Percentiles rank a stretch among this genome's conserved stretches.
These are phyloP conservation scores for Agrenia bidenticulata DNA, from an alignment of 2,888 invertebrate species.

Conservation along the genomic window DNA sequence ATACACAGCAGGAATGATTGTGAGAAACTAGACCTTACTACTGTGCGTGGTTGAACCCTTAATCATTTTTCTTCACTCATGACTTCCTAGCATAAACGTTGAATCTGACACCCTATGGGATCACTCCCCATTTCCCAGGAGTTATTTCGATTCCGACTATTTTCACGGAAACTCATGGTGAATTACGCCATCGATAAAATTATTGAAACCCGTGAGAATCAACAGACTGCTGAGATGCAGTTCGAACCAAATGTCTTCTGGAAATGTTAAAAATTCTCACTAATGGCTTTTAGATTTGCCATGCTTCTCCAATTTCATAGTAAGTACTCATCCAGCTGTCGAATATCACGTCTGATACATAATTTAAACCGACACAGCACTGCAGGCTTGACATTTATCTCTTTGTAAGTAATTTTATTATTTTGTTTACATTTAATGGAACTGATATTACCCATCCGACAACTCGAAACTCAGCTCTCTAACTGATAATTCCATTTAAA, in stretches of 20 bases:
- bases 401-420: too few species aligned
- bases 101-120: too few species aligned
- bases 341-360: not conserved
- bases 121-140: too few species aligned
- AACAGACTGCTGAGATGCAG: constrained; percentile 7
- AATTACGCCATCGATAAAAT: too few species aligned
- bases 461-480: too few species aligned
- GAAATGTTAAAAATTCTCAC: not conserved
- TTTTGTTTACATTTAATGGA: too few species aligned
- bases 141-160: too few species aligned
- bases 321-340: not conserved
- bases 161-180: too few species aligned
- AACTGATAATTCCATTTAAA: too few species aligned
- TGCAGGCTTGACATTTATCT: too few species aligned
- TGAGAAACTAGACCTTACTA: not conserved
- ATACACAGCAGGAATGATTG: constrained; percentile 10
- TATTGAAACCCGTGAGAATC: constrained; percentile 4
- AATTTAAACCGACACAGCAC: too few species aligned
- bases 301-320: constrained; percentile 5
- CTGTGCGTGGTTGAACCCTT: not conserved
- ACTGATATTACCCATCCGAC: too few species aligned
- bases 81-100: not conserved
- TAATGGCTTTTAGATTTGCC: constrained; percentile 7
- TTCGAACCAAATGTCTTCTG: not conserved
- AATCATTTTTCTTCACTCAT: not conserved